Base-by-base conservation (phyloP, 2,797 vertebrate genomes). In the Melanotaenia parkinsoni region DNA sequence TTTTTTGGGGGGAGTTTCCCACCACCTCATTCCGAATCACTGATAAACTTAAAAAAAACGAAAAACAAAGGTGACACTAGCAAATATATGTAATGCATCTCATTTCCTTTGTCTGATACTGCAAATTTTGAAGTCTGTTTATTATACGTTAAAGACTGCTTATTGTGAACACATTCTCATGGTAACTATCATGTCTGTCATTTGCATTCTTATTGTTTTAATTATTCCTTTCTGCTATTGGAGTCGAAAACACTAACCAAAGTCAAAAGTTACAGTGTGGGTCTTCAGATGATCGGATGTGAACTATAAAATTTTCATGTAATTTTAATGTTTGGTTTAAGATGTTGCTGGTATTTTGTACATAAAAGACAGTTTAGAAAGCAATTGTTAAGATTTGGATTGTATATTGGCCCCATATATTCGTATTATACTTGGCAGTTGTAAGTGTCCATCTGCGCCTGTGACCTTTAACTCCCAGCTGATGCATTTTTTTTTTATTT, bases 401-500 rank as follows among this genome's bases (percentile, higher is more conserved):
- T 40, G 38, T 20, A 16, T 18, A 45, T 37, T 47, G 1, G 13
- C 1, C n/a, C 3, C 3, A 43, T 5, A 51, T 59, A 45, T 30
- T 72, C 13, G 16, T 6, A 30, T 58, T 30, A 30, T 45, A 70
- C 7, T 22, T 35, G 8, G 20, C 24, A 51, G 20, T 6, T 30
- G n/a, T 28, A 60, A 65, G 30, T 22, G 33, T 37, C 61, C 58
- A 40, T 67, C n/a, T 73, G 74, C 73, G 4, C 37, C 70, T 26
- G 22, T 50, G 64, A 63, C 63, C 66, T 82, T 73, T 67, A 56
- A 59, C 22, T 73, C 18, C 43, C 67, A 30, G 60, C 38, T 6
- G 22, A 14, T 43, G 8, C n/a, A 61, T 40, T 7, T n/a, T 6
- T 20, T 7, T 47, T 8, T 18, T 47, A 3, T 28, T 28, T n/a